Base-by-base conservation (phyloP, 2,888 invertebrate genomes). In the Rhagium mordax region DNA sequence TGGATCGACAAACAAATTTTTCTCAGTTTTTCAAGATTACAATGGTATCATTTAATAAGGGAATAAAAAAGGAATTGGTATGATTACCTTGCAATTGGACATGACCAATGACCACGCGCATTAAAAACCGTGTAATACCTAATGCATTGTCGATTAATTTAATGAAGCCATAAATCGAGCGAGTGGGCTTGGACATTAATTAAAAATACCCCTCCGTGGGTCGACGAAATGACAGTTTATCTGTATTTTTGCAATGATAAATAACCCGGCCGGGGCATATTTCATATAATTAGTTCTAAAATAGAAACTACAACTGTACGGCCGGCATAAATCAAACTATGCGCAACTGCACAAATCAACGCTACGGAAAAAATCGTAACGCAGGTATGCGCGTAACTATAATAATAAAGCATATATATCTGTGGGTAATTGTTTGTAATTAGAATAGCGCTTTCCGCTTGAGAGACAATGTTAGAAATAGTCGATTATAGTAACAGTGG, bases 261-360 rank as follows among this genome's bases (percentile, higher is more conserved):
- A 64, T 49, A 27, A 29, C 64, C 27, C 4, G 27, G 64, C 10
- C 7, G 64, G 18, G 13, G 51, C 51, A 64, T 64, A 64, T 64
- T 64, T 64, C 49, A 64, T 64, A 51, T 64, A 64, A 64, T 64
- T 64, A 64, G 64, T 51, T 49, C 27, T 51, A 51, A 51, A 51
- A 64, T 64, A 64, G 64, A 51, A 64, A 64, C 48, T 27, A 15
- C 49, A 64, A 27, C 51, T 64, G 64, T 27, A 49, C 49, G 15
- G 18, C n/a, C 49, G 64, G 24, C 24, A 64, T 64, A 64, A 64
- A 64, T 64, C 64, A 49, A 64, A 27, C n/a, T 27, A 49, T 16
- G 64, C 16, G 51, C 51, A 62, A 62, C 48, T 62, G 15, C 47
- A 61, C 20, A 49, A 48, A 49, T 15, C 62, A 62, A 21, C 13